Base-by-base conservation (phyloP, 2,113 vertebrate species). In the Polypterus bichir region DNA sequence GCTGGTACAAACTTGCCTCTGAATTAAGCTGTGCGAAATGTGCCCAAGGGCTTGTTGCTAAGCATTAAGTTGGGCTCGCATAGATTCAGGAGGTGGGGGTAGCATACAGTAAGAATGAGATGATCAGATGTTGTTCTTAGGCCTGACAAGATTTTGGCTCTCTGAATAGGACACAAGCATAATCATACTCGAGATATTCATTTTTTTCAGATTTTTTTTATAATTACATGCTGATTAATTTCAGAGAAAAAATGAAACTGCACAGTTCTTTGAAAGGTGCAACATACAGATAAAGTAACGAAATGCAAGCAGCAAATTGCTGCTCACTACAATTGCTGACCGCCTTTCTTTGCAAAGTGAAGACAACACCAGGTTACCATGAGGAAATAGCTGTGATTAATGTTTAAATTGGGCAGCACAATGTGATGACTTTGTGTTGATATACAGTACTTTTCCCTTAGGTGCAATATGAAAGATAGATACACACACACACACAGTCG, bases 21-120 rank as follows among this genome's bases (percentile, higher is more conserved):
- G 84, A 86, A 84, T 84, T 83, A 83, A 83, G 80, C 83, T 79
- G 83, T 81, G 79, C 79, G 83, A 83, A 88, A 81, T 75, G 81
- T 80, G 81, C 84, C 83, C 80, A 78, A 74, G 82, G 84, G 82
- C 75, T 79, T 74, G 85, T 86, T 86, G 85, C 85, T 84, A 88
- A 84, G 85, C 84, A 81, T 75, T 83, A 77, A 81, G 79, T 82
- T 74, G 77, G 78, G 79, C 81, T 79, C 62, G 69, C 62, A 51
- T 51, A 70, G 72, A 81, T 85, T 81, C 85, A 78, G 80, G 70
- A 54, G 83, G 82, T 27, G 83, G 86, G 77, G 46, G 56, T 58
- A 58, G 44, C 56, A 58, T 58, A 4, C 44, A 5, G 46, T 58
- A 58, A 9, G 44, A 27, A 6, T 45, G 27, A 45, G 56, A 58